These are phyloP conservation scores for Agelas oroides DNA, from an alignment of 37 sponge, comb jelly and placozoan species.

Conservation along the genomic window DNA sequence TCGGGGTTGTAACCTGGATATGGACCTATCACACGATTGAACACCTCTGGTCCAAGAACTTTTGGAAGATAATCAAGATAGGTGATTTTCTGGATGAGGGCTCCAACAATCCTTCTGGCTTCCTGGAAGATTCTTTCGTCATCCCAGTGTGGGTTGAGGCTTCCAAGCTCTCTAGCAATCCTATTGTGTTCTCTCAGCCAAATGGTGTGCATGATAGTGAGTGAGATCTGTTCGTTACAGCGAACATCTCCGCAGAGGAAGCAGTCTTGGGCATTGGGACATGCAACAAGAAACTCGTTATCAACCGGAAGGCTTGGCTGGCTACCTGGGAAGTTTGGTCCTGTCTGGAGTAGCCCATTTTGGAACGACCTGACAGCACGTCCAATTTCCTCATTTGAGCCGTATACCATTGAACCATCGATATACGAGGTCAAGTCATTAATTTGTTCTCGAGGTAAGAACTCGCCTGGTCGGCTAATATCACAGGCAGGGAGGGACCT, in stretches of 20 bases:
- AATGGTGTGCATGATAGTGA: constrained; percentile 95
- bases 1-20: constrained; percentile 72
- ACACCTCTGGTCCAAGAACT: constrained; percentile 62
- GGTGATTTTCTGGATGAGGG: constrained; percentile 81
- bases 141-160: constrained; percentile 81
- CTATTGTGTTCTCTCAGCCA: constrained; percentile 97
- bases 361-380: constrained; percentile 42
- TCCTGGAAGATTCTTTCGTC: constrained; percentile 92
- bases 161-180: constrained; percentile 68
- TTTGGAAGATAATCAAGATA: constrained; percentile 90
- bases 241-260: constrained; percentile 89
- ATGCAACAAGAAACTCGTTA: constrained; percentile 27
- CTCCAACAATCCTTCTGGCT: constrained; percentile 90
- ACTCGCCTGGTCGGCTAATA: constrained; percentile 20
- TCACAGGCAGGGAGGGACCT: constrained; percentile 61
- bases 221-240: constrained; percentile 87
- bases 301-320: constrained; percentile 58
- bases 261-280: constrained; percentile 50
- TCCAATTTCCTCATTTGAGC: constrained; percentile 41
- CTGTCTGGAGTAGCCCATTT: constrained; percentile 43
- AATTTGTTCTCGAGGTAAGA: constrained; percentile 63
- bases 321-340: not conserved
- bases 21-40: constrained; percentile 49
- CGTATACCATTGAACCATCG: constrained; percentile 85
- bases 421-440: constrained; percentile 82